Conservation (phyloP, 2,888 invertebrate species). For the Baronia brevicornis region DNA sequence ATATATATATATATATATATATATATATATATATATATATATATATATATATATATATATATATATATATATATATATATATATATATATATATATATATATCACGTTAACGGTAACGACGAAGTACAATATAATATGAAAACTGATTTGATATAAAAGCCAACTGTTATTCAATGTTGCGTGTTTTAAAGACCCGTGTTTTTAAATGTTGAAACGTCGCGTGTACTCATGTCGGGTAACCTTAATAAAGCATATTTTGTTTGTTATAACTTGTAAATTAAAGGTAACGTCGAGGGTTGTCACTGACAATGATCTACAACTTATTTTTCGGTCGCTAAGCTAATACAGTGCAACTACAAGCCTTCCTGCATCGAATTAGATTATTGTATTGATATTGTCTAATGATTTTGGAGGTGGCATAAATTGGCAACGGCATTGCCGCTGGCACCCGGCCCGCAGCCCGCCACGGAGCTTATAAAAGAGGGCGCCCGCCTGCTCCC, state of each 20-base stretch:
- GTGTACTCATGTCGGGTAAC: slow-evolving; percentile 16
- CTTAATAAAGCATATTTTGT: slow-evolving; percentile 33
- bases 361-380: slow-evolving; percentile 26
- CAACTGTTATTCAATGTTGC: too few species aligned
- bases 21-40: too few species aligned
- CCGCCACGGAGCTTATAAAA: slow-evolving; percentile 71
- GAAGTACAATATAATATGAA: too few species aligned
- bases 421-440: slow-evolving; percentile 29
- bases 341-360: slow-evolving; percentile 20
- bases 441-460: slow-evolving; percentile 57
- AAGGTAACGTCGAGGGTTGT: slow-evolving; percentile 31
- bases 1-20: too few species aligned
- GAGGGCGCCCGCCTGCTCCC: slow-evolving; percentile 55
- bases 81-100: too few species aligned
- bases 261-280: slow-evolving; percentile 46
- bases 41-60: too few species aligned
- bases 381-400: slow-evolving; percentile 6
- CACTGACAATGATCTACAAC: slow-evolving; percentile 18
- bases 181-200: too few species aligned
- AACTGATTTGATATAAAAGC: too few species aligned
- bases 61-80: too few species aligned
- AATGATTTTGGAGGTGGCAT: slow-evolving; percentile 14
- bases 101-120: too few species aligned
- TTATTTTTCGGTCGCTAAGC: slow-evolving; percentile 18
- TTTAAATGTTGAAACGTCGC: too few species aligned